Evolutionary conservation across 2,797 vertebrate genomes (phyloP), one percentile per base, ranked within the genome.

Genomic region (Protosalanx chinensis): DNA sequence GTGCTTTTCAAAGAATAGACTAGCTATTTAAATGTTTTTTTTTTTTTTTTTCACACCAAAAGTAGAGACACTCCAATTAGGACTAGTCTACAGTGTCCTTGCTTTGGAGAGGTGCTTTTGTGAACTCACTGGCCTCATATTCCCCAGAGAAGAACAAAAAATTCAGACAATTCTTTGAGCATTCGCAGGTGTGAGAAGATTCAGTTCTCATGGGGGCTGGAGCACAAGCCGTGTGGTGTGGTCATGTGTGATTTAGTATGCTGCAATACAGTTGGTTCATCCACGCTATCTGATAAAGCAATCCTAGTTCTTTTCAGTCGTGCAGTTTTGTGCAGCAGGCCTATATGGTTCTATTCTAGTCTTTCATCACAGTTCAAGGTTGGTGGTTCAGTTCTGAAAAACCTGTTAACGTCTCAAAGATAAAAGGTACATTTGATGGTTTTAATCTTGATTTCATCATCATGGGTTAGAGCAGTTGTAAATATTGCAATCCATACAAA

Each of bases 111-210:
- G 13, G 33, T 35, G n/a, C 18, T 69, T n/a, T 46, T 53, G 49
- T 53, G 32, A 27, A 30, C 59, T 12, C 13, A 0, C 1, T 13
- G 10, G 64, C 30, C 65, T 12, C 46, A 1, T 23, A 60, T 59
- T 27, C 57, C 57, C 33, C 35, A 27, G 57, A 41, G 67, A 37
- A 69, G 20, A 27, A 32, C 18, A 5, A 7, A 32, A 59, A 35
- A 57, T 58, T 46, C 57, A 41, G 57, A 70, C 58, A 16, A 27
- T 41, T 7, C n/a, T 13, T 68, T 37, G 23, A 70, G 35, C 23
- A 49, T 35, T 59, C 15, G 68, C 68, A 61, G 58, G 68, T 70
- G 68, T 32, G n/a, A 46, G 67, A 69, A 30, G 15, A 37, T 32
- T 16, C 12, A 1, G 68, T 61, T 60, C 35, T 70, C 57, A 46